These are phyloP conservation scores for Rhinolophus sinicus DNA, from an alignment of 2,113 vertebrate genomes.

Conservation along the genomic window DNA sequence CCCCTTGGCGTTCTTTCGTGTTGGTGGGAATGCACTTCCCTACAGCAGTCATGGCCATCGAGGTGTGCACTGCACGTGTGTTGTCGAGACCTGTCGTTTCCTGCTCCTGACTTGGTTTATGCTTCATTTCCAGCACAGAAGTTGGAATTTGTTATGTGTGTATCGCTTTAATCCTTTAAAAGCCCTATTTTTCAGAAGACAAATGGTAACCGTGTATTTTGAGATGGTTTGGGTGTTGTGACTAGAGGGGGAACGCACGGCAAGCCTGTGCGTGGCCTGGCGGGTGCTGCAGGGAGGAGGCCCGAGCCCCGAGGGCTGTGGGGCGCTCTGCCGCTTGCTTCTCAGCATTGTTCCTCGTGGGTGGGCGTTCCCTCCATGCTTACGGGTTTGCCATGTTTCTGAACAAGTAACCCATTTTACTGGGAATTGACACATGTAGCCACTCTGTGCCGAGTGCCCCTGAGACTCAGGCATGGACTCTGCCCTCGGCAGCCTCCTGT, in stretches of 20 bases:
- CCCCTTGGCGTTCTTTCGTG: background rate
- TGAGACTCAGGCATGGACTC: too few species aligned
- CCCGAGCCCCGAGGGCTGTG: background rate
- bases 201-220: accelerated
- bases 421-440: accelerated
- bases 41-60: accelerated
- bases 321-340: too few species aligned
- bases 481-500: accelerated
- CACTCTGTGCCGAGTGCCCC: accelerated
- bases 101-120: background rate
- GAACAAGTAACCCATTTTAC: background rate
- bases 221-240: background rate
- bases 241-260: accelerated
- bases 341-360: background rate
- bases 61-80: accelerated
- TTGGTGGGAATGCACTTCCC: background rate
- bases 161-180: background rate
- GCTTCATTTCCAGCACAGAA: background rate
- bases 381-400: background rate
- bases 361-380: accelerated
- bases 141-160: background rate
- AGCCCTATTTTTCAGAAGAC: background rate
- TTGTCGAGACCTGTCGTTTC: background rate
- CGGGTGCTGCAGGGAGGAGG: background rate
- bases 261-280: too few species aligned